Base-by-base conservation (phyloP, 2,113 vertebrate genomes). In the Seriola aureovittata region DNA sequence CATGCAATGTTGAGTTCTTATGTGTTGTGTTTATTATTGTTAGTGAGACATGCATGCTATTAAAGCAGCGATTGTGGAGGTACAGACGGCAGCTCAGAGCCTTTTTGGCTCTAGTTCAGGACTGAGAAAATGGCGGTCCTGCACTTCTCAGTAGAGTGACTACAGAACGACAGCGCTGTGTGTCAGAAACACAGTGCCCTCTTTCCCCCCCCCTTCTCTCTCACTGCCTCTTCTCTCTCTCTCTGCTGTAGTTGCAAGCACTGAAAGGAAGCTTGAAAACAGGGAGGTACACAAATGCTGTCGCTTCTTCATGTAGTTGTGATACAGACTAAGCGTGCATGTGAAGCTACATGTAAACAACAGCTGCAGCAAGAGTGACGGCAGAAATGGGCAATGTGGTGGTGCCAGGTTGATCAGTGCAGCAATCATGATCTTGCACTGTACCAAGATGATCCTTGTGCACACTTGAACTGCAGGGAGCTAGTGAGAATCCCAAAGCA, bases 61-160 rank as follows among this genome's bases (percentile, higher is more conserved):
- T 44, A 50, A 82, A 76, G 55, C 81, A 79, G 78, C 46, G 6
- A 60, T 52, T 21, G 63, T 77, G 63, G 82, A 88, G 89, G 86
- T 85, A 71, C 81, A 90, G 90, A 92, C 68, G 50, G 89, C 66
- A 90, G 92, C 94, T 94, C 93, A 86, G 75, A 93, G 95, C 92
- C 73, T 92, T 96, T 94, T 96, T 97, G 96, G 96, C 96, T 95
- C 80, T 81, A 29, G 88, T 95, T 97, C 96, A 96, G 94, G 83
- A 93, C 93, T 95, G 96, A 96, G 96, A 97, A 98, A 97, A 98
- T 99, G 97, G 97, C 96, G 95, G 96, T 96, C 92, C 93, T 84
- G 92, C 93, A 94, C 95, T 96, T 91, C 79, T 93, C 86, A 93
- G 88, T 81, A 29, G 88, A 93, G 94, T 94, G 94, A 95, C 93